Conservation (phyloP, 2,113 vertebrate species). For the Phalacrocorax brasilianus region DNA sequence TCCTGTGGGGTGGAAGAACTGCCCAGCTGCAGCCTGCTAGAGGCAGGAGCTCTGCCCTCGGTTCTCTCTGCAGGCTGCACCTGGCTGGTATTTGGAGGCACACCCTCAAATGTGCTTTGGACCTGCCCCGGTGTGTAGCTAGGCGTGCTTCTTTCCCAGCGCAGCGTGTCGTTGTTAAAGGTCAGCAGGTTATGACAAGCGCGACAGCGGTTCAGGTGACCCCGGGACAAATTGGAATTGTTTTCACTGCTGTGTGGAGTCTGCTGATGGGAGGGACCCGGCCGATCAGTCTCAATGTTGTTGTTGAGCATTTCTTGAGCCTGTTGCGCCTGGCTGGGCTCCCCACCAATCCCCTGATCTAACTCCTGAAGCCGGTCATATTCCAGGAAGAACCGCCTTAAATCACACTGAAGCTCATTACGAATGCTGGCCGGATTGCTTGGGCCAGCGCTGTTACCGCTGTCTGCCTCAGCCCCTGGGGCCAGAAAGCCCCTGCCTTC, state of each 20-base stretch:
- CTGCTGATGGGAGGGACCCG: constrained; percentile 85
- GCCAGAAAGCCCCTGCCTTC: constrained; percentile 89
- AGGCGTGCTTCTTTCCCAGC: constrained; percentile 93
- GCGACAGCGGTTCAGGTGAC: constrained; percentile 94
- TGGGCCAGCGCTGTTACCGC: constrained; percentile 75
- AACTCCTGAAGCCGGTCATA: constrained; percentile 94
- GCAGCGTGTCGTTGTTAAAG: constrained; percentile 96
- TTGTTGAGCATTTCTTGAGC: constrained; percentile 94
- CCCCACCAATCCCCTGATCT: constrained; percentile 83
- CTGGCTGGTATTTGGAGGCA: constrained; percentile 79
- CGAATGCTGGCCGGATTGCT: constrained; percentile 88
- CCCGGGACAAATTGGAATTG: constrained; percentile 83
- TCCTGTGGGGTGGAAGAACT: constrained; percentile 81
- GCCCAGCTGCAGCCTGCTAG: constrained; percentile 81
- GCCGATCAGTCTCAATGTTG: constrained; percentile 90
- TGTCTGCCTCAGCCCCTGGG: constrained; percentile 75
- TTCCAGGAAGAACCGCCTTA: constrained; percentile 97
- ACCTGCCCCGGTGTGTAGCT: constrained; percentile 83
- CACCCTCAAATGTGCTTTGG: constrained; percentile 78
- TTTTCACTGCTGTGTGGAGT: constrained; percentile 83
- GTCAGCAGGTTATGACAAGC: constrained; percentile 99
- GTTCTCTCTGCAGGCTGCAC: constrained; percentile 80
- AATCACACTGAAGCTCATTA: constrained; percentile 95
- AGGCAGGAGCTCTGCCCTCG: constrained; percentile 73
- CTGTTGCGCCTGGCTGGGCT: constrained; percentile 80